These are phyloP conservation scores for Eurois occulta DNA, from an alignment of 2,888 invertebrate species.

Conservation along the genomic window DNA sequence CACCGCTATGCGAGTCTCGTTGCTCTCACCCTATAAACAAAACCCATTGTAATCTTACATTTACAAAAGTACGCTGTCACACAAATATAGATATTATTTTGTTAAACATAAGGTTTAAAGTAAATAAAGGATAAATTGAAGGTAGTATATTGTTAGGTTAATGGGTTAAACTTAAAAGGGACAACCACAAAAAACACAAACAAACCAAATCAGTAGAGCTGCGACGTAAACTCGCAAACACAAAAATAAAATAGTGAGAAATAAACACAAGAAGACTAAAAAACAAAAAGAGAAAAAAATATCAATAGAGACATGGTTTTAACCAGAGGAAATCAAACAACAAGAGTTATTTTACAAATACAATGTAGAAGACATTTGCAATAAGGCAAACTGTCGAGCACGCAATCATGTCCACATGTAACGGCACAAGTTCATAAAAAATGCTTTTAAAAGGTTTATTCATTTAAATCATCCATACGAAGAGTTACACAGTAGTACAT, in stretches of 20 bases:
- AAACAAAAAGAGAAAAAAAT: background rate
- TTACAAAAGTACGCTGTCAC: constrained; percentile 6
- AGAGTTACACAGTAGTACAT: constrained; percentile 18
- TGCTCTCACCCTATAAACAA: constrained; percentile 93
- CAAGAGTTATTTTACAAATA: constrained; percentile 21
- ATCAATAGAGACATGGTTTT: constrained; percentile 5
- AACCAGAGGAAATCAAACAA: constrained; percentile 26
- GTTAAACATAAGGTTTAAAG: constrained; percentile 27
- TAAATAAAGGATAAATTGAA: constrained; percentile 17
- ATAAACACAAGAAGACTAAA: constrained; percentile 3
- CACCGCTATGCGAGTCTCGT: constrained; percentile 96
- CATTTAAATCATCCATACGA: background rate
- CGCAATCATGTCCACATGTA: constrained; percentile 41
- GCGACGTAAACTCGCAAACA: background rate
- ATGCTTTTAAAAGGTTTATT: background rate
- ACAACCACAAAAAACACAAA: constrained; percentile 27
- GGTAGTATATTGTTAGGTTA: constrained; percentile 4
- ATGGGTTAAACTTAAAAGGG: constrained; percentile 17
- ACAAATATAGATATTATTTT: constrained; percentile 21
- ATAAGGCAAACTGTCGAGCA: constrained; percentile 32
- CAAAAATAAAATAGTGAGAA: background rate
- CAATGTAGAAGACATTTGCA: constrained; percentile 21
- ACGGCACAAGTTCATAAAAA: constrained; percentile 25
- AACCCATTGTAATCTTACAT: constrained; percentile 46
- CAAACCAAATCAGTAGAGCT: constrained; percentile 1